Percentiles rank a stretch among this genome's conserved stretches.
These are phyloP conservation scores for Takifugu flavidus DNA, from an alignment of 2,113 vertebrate species.

Conservation along the genomic window DNA sequence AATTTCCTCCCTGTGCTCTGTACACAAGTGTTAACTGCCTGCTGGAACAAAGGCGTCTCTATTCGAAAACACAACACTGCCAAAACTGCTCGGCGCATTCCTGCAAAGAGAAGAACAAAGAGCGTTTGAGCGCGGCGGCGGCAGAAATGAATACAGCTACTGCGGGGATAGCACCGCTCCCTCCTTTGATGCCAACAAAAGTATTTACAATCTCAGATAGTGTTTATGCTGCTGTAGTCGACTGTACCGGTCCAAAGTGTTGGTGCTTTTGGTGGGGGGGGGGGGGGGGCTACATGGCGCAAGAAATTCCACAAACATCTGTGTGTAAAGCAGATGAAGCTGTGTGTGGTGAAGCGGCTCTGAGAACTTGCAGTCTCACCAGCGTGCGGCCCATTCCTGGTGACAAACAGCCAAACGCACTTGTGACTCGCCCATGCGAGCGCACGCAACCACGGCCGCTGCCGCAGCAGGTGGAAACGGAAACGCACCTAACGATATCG, in stretches of 20 bases:
- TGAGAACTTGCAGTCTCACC: conserved; percentile 42
- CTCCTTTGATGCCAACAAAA: conserved; percentile 64
- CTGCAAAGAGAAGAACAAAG: conserved; percentile 72
- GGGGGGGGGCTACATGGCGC: no score
- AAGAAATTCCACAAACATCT: conserved; percentile 20
- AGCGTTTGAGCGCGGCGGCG: conserved; percentile 58
- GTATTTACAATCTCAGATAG: conserved; percentile 53
- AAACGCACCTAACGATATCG: conserved; percentile 26
- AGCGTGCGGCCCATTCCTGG: conserved; percentile 28
- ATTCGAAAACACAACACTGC: conserved; percentile 65
- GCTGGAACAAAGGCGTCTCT: conserved; percentile 64
- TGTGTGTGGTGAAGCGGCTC: conserved; percentile 40
- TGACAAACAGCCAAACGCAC: conserved; percentile 68
- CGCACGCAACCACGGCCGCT: conserved; percentile 44
- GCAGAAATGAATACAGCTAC: conserved; percentile 66
- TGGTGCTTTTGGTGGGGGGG: conserved; percentile 2
- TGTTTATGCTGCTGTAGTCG: conserved; percentile 41
- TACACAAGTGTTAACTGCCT: conserved; percentile 61
- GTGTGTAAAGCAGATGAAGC: conserved; percentile 41
- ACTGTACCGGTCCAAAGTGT: conserved; percentile 43
- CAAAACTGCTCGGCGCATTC: conserved; percentile 71
- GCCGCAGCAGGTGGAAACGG: conserved; percentile 34
- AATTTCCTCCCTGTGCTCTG: conserved; percentile 50
- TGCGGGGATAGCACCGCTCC: conserved; percentile 54
- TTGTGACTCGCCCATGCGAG: conserved; percentile 45